Base-by-base conservation (phyloP, 2,113 vertebrate genomes). In the Erinaceus europaeus region DNA sequence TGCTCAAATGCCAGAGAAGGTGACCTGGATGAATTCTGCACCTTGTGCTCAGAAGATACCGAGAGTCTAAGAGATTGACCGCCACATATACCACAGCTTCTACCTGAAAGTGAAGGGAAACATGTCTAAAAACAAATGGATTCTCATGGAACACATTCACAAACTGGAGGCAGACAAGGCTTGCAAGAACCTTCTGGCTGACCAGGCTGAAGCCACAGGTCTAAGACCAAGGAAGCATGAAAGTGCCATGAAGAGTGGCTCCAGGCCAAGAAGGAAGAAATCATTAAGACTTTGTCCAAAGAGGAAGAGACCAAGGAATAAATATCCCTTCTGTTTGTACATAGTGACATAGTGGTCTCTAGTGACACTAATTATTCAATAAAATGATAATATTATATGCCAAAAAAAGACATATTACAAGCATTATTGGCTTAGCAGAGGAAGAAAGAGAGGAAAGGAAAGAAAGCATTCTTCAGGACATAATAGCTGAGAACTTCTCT, bases 71-170 rank as follows among this genome's bases (percentile, higher is more conserved):
- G 97, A 99, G 97, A 99, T 99, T 0, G 99, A 99, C 96, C 98
- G 99, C 94, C 99, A 99, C 93, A 99, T 99, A 99, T 99, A 99
- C 84, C 99, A 99, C 97, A 99, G 98, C 96, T 97, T 99, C 34
- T 99, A 99, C 95, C 98, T 99, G 96, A 99, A 98, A 94, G 99
- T 99, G 20, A 99, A 99, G 96, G 99, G 99, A 23, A 99, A 99
- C 0, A 98, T 99, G 85, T 99, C 99, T 97, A 99, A 99, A 97
- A 99, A 99, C 95, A 99, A 99, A 95, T 97, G 98, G 52, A 99
- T 99, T 95, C 98, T 99, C 38, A 99, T 99, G 99, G 99, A 99
- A 92, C 99, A 99, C 97, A 99, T 99, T 94, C 99, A 99, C 97
- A 99, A 99, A 91, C 98, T 99, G 94, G 99, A 99, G 98, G 99